These are phyloP conservation scores for Caenorhabditis sp. DNA, from an alignment of 2,888 invertebrate species.

Conservation along the genomic window DNA sequence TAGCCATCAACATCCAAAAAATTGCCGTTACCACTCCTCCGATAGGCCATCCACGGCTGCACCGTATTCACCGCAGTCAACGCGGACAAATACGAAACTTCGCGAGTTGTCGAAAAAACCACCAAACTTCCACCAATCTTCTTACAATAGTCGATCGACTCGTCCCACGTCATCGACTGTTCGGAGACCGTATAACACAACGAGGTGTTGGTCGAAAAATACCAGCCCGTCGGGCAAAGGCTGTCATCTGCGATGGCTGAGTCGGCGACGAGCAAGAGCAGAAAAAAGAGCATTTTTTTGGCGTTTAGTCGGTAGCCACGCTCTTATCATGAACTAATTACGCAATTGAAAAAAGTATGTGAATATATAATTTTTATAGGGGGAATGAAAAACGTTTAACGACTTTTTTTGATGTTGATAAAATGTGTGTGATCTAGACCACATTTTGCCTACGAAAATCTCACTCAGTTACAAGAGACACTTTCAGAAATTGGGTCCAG, in stretches of 20 bases:
- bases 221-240: conserved; percentile 18
- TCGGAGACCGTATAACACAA: conserved; percentile 18
- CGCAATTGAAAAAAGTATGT: too few species aligned
- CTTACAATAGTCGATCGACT: conserved; percentile 19
- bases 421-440: too few species aligned
- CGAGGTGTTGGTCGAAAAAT: conserved; percentile 19
- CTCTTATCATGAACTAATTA: too few species aligned
- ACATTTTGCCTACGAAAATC: too few species aligned
- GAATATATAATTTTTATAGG: too few species aligned
- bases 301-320: too few species aligned
- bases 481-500: too few species aligned
- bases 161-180: conserved; percentile 14
- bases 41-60: conserved; percentile 26
- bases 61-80: conserved; percentile 8
- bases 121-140: conserved; percentile 17
- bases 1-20: conserved; percentile 21
- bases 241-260: not conserved
- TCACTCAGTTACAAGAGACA: too few species aligned
- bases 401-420: not conserved
- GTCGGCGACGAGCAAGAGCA: not conserved
- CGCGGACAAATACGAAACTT: conserved; percentile 6
- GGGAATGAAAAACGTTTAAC: not conserved
- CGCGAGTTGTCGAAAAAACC: conserved; percentile 5
- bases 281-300: not conserved
- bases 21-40: conserved; percentile 9